Conservation (phyloP, 2,888 invertebrate genomes). For the Thelaira solivaga region DNA sequence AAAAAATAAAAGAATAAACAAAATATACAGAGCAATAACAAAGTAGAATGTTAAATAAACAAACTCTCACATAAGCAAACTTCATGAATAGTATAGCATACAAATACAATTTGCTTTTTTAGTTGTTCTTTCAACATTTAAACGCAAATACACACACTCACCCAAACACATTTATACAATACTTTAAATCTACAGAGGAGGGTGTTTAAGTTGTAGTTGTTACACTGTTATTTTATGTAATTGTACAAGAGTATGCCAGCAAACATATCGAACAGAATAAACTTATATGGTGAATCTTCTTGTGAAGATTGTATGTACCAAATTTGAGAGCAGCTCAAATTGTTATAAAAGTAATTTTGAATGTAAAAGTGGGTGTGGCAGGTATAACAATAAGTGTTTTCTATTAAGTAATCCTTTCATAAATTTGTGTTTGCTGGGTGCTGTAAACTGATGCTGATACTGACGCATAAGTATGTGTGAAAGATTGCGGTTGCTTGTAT, state of each 20-base stretch:
- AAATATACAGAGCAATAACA: constrained; percentile 11
- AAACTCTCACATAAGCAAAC: constrained; percentile 41
- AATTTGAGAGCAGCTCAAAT: too few species aligned
- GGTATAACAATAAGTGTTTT: too few species aligned
- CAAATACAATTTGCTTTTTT: constrained; percentile 52
- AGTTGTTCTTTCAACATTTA: constrained; percentile 30
- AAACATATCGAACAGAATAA: too few species aligned
- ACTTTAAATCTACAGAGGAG: constrained; percentile 21
- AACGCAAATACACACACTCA: neutral
- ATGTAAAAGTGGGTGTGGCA: too few species aligned
- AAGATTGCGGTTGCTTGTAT: neutral
- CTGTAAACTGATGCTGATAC: too few species aligned
- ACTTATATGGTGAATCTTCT: too few species aligned
- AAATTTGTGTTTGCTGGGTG: too few species aligned
- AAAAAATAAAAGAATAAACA: neutral
- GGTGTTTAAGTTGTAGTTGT: constrained; percentile 13
- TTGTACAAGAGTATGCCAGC: neutral
- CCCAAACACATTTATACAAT: neutral
- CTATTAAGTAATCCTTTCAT: too few species aligned
- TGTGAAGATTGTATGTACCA: too few species aligned
- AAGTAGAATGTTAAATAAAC: constrained; percentile 43
- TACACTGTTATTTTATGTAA: neutral
- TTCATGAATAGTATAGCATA: constrained; percentile 32
- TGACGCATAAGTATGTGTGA: neutral
- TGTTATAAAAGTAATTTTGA: too few species aligned